A percentile compares a stretch with the other conserved stretches of the same genome.
These are phyloP conservation scores for Esox lucius DNA, from an alignment of 2,797 vertebrate genomes.

Conservation along the genomic window DNA sequence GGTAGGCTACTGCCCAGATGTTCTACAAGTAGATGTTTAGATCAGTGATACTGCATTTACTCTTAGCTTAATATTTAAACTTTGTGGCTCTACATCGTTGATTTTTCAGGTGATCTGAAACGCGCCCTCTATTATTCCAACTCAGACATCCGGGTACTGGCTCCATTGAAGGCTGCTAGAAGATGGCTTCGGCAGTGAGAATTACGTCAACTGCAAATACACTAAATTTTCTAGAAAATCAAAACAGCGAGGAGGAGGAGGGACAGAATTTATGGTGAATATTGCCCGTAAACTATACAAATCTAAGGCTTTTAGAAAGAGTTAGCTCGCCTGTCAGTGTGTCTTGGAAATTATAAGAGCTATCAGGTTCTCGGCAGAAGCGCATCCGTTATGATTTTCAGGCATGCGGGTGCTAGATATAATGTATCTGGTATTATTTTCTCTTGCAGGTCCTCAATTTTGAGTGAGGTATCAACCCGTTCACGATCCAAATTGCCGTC, in stretches of 20 bases:
- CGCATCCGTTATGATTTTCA: background rate
- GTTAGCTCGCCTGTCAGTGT: background rate
- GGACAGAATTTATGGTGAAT: conserved; percentile 78
- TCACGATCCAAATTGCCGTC: conserved; percentile 81
- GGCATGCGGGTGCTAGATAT: background rate
- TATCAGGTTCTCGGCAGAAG: background rate
- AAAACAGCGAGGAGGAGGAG: conserved; percentile 72
- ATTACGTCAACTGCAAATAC: conserved; percentile 1
- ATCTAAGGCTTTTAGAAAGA: background rate
- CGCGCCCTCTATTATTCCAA: background rate
- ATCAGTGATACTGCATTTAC: too few species aligned
- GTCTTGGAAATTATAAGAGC: background rate
- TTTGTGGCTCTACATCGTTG: background rate
- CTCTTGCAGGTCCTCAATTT: conserved; percentile 77
- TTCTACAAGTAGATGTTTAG: too few species aligned
- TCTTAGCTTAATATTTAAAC: background rate
- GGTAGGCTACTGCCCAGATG: too few species aligned
- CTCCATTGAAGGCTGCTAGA: background rate
- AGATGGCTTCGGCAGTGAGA: conserved; percentile 10
- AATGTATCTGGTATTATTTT: background rate
- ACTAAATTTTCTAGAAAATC: conserved; percentile 6
- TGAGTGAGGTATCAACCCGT: conserved; percentile 82
- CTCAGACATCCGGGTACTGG: background rate
- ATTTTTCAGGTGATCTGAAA: background rate
- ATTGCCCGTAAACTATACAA: background rate